Base-by-base conservation (phyloP, 2,888 invertebrate genomes). In the Beris morrisii region DNA sequence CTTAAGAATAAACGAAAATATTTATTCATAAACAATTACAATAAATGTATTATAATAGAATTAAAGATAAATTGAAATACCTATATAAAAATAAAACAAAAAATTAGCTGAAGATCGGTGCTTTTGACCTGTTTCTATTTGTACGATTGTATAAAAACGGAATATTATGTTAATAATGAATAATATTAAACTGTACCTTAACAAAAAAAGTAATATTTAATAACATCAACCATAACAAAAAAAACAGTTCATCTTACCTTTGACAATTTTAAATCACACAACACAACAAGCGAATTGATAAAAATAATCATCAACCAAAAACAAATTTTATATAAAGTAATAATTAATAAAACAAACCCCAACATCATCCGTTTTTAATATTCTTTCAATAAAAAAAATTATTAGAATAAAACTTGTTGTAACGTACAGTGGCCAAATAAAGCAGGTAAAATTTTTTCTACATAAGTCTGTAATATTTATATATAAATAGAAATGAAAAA, bases 31-130 rank as follows among this genome's bases (percentile, higher is more conserved):
- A 38, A 38, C 9, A 38, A 38, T 38, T 38, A 38, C 38, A 38
- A 38, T 38, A 38, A 38, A 38, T 38, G 38, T 38, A 38, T 38
- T 38, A 38, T 38, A 38, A 38, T 38, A 38, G 38, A 38, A 38
- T 38, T 38, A 38, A 38, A 38, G 9, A 38, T 3, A 38, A 38
- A 38, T 38, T 5, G 9, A 38, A 38, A 38, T 38, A 69, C 70
- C 66, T 68, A 71, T 68, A 71, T 69, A 69, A 72, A 68, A 73
- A 72, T 66, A 65, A 22, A 22, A 22, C 22, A 22, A 65, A 73
- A 74, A 71, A 77, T 77, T 80, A 81, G 80, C 80, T 80, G 80
- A 80, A 80, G 78, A 80, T 80, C 80, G 80, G 80, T 80, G 80
- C 80, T 80, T 80, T 80, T 79, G 77, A 78, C 81, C 75, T 79